Percentiles rank a stretch among this genome's conserved stretches.
Evolutionary conservation across 2,888 invertebrate species (phyloP).

Genomic region (Zhengitettix transpicula): DNA sequence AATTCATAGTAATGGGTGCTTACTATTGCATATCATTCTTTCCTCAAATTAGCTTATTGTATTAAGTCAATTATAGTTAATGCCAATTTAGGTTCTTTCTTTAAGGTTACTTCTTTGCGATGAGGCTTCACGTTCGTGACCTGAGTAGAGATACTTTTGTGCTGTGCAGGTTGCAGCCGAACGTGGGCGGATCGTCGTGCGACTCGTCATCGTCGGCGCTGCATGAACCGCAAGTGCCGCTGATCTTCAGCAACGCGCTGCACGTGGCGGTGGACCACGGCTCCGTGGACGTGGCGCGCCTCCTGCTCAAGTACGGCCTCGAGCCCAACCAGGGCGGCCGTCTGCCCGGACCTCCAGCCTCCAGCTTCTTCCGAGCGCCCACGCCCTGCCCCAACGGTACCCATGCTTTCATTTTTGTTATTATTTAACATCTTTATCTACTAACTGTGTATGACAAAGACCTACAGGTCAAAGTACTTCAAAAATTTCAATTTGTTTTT

Average conservation of each 20-base stretch:
- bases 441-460: no score
- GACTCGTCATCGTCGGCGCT: conserved; percentile 2
- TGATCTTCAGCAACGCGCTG: conserved; percentile 34
- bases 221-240: conserved; percentile 17
- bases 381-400: not conserved
- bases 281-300: conserved; percentile 32
- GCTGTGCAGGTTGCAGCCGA: conserved; percentile 1
- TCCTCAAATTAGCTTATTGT: no score
- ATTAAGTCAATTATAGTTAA: no score
- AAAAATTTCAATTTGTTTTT: no score
- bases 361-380: conserved; percentile 5
- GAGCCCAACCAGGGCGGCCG: conserved; percentile 37
- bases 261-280: conserved; percentile 40
- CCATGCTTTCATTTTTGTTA: no score
- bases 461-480: no score
- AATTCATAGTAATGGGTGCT: no score
- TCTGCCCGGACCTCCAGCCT: conserved; percentile 14
- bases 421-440: no score
- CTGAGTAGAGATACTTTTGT: not conserved
- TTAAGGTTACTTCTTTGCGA: no score
- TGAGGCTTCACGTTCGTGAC: no score
- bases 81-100: no score
- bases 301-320: conserved; percentile 34
- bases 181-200: not conserved
- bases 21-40: no score